phyloP scores from a whole-genome alignment of 2,113 vertebrate genomes.

The Sisor rabdophorus region DNA sequence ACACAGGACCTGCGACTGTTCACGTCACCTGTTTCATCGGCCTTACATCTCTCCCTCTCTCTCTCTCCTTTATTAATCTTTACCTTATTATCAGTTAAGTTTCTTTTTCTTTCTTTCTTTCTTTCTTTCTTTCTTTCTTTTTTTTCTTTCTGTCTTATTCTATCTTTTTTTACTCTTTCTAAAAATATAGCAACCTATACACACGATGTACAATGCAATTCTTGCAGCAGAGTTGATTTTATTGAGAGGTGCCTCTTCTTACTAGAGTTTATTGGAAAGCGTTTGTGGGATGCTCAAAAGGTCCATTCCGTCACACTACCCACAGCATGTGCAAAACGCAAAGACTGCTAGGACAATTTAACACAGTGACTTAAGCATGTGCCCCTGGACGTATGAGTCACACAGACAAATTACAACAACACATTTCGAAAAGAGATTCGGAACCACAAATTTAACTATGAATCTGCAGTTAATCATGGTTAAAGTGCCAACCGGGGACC shows the following conservation, averaged over 20 bases:
- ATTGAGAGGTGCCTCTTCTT: background rate
- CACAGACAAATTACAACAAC: background rate
- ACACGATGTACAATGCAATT: background rate
- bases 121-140: background rate
- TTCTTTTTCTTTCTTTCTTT: background rate
- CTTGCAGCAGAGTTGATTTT: background rate
- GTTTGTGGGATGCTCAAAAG: background rate
- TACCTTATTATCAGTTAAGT: background rate
- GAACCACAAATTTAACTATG: conserved; percentile 3
- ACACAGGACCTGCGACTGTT: background rate
- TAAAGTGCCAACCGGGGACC: background rate
- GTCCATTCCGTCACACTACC: background rate
- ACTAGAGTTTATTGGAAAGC: background rate
- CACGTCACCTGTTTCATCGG: background rate
- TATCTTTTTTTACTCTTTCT: background rate
- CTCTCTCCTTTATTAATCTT: background rate
- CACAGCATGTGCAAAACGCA: background rate
- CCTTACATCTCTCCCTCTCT: background rate
- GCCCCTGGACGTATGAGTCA: background rate
- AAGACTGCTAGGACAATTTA: background rate
- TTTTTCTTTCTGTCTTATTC: background rate
- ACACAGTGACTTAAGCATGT: background rate
- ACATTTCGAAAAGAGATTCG: background rate
- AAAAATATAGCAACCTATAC: background rate
- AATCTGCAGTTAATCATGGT: background rate